Evolutionary conservation across 1,140 invertebrate genomes (phyloP), one percentile per base, ranked within the genome.

Genomic region (Bombus superbus): DNA sequence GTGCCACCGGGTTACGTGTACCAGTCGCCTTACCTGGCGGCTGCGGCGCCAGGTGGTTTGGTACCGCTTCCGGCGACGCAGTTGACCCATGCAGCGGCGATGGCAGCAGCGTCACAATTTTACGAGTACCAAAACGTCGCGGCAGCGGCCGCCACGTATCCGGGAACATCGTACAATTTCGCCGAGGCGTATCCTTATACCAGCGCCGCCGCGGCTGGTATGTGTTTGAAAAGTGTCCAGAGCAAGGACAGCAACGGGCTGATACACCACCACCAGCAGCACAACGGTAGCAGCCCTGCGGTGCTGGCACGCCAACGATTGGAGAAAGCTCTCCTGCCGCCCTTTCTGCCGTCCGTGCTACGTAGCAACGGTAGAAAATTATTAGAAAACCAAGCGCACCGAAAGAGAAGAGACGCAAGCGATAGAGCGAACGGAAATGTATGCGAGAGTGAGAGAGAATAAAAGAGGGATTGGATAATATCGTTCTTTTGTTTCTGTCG

Each of bases 1-100:
- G 96, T 97, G 91, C 97, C 97, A 85, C 97, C 97, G 47, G 96
- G 97, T 25, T 98, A 97, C 94, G 96, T 97, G 94, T 97, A 97
- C 93, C 97, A 97, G 83, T 96, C 97, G 47, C 95, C 95, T 53
- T 97, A 97, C 93, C 94, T 97, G 93, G 95, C 96, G 38, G 96
- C 97, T 8, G 96, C 95, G 81, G 96, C 95, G 88, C 96, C 94
- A 93, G 96, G 94, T 93, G 96, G 95, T 81, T 94, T 97, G 89
- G 96, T 97, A 80, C 96, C 96, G 88, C 94, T 97, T 91, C 97
- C 96, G 81, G 94, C 96, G 53, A 94, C 95, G 72, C 97, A 96
- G 91, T 92, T 97, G 82, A 97, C 96, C 91, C 97, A 97, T 93
- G 97, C 97, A 4, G 97, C 97, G 47, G 97, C 97, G 3, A 96